Evolutionary conservation across 2,888 invertebrate species (phyloP), one percentile per base, ranked within the genome.

Genomic region (Caenorhabditis afra): DNA sequence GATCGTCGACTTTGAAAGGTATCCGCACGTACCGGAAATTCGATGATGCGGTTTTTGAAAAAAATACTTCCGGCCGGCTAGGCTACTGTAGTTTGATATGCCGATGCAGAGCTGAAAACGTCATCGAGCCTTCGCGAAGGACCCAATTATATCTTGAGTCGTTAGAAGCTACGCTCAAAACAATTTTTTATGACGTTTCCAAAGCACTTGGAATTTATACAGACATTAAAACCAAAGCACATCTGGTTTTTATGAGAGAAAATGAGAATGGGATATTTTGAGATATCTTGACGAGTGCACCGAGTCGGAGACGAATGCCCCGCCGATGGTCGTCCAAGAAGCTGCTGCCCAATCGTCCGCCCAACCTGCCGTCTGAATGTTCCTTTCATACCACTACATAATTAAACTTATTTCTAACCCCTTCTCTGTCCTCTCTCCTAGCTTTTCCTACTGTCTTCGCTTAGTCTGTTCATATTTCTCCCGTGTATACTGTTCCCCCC

Each of bases 1-100:
- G 14, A 85, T 87, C 49, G 80, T 85, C 18, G 84, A 86, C 47
- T 83, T 86, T 47, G 87, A 86, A 58, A 80, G 86, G 78, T 86
- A 70, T 20, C 29, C 59, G 45, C 20, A 23, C n/a, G 1, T 1
- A 16, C 18, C 23, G n/a, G 52, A 22, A 20, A 37, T 18, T 37
- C 7, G 29, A 29, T 29, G 29, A 29, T 29, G 3, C 29, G 29
- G 45, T 23, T 10, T 1, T 10, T 1, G 35, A 12, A 58, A 41
- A 20, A 4, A 22, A 45, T 29, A 29, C 29, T 29, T 29, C 29
- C 29, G 29, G 29, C 29, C 29, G 29, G 29, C 29, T 29, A 3
- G 29, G 29, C 29, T 29, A 29, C 29, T 5, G 29, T 29, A 29
- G 29, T 29, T 29, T 29, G 29, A 7, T 7, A 5, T 7, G 29